Percentiles rank a stretch among this genome's conserved stretches.
phyloP scores from a whole-genome alignment of 2,113 vertebrate genomes.

The Osmerus eperlanus region DNA sequence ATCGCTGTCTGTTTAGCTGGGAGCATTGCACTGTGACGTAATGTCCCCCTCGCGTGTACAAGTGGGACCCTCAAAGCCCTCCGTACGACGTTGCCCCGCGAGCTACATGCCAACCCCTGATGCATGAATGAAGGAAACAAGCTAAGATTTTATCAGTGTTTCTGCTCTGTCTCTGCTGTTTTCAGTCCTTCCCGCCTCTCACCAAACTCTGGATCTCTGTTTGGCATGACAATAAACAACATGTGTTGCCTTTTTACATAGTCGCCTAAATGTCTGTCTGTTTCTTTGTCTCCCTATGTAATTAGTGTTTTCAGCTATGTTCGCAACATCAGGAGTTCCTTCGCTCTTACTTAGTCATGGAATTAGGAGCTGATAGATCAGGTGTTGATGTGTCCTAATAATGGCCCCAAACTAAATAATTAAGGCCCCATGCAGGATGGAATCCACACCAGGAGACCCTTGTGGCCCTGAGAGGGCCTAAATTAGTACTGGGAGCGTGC shows the following conservation, averaged over 20 bases:
- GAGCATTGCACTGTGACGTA: too few species aligned
- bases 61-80: too few species aligned
- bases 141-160: too few species aligned
- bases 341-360: conserved; percentile 22
- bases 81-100: too few species aligned
- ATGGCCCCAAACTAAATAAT: conserved; percentile 61
- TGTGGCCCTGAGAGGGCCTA: conserved; percentile 30
- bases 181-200: conserved; percentile 1
- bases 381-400: conserved; percentile 47
- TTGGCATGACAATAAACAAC: not conserved
- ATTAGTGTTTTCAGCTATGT: not conserved
- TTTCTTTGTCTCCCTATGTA: conserved; percentile 3
- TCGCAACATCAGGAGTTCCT: not conserved
- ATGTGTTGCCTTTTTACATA: conserved; percentile 8
- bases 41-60: too few species aligned
- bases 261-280: not conserved
- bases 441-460: conserved; percentile 62
- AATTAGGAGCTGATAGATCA: conserved; percentile 47
- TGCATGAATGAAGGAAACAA: too few species aligned
- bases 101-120: too few species aligned
- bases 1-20: too few species aligned
- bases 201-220: not conserved
- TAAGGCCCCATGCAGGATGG: conserved; percentile 45
- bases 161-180: too few species aligned
- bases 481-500: conserved; percentile 37